phyloP scores from a whole-genome alignment of 2,797 vertebrate species.

The Phrynocephalus guinanensis region DNA sequence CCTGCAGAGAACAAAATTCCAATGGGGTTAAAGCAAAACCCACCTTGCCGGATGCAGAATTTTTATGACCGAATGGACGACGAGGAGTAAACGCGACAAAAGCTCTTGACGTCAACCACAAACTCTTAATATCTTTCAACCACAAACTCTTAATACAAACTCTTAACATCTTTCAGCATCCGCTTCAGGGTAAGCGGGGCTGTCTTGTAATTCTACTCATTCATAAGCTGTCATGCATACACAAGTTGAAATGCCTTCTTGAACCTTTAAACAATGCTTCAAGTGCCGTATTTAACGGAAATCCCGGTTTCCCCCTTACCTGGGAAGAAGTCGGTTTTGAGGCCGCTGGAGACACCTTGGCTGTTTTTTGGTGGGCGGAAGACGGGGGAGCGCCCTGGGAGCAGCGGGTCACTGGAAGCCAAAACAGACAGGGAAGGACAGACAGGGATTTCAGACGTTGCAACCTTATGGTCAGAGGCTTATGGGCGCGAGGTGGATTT shows the following conservation, averaged over 20 bases:
- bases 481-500: too few species aligned
- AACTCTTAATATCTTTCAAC: too few species aligned
- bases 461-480: neutral
- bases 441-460: neutral
- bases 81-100: too few species aligned
- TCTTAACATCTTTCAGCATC: too few species aligned
- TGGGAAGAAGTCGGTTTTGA: constrained; percentile 79
- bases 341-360: constrained; percentile 68
- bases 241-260: too few species aligned
- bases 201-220: too few species aligned
- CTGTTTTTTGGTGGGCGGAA: constrained; percentile 80
- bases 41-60: neutral
- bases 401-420: constrained; percentile 67
- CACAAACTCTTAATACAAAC: too few species aligned
- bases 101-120: neutral
- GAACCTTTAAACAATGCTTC: neutral
- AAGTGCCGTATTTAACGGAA: neutral
- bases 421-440: too few species aligned
- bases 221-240: too few species aligned
- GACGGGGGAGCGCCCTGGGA: constrained; percentile 75
- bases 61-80: too few species aligned
- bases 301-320: constrained; percentile 69
- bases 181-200: too few species aligned
- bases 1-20: constrained; percentile 49
- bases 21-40: neutral